Conservation (phyloP, 2,113 vertebrate genomes). For the Phoxinus phoxinus region DNA sequence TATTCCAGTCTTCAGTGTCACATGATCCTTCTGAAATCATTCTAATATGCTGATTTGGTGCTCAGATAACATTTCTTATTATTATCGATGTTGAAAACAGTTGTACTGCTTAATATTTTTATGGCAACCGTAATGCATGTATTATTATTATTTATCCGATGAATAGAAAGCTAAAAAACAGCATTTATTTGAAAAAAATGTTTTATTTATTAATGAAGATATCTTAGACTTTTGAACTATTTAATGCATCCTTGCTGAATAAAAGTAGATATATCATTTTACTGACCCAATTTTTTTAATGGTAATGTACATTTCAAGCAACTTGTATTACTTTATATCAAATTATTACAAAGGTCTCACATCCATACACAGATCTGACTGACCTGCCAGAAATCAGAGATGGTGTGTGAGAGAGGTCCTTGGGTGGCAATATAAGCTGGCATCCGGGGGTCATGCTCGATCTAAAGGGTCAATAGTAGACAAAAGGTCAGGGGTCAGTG, state of each 20-base stretch:
- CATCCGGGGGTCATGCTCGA: conserved; percentile 97
- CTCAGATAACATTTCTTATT: not conserved
- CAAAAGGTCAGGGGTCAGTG: conserved; percentile 38
- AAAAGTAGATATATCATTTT: not conserved
- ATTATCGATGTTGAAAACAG: not conserved
- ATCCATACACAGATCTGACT: conserved; percentile 40
- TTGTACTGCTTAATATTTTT: not conserved
- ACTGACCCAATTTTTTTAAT: not conserved
- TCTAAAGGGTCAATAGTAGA: conserved; percentile 72
- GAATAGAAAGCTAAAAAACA: too few species aligned
- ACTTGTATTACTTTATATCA: not conserved
- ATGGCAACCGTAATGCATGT: not conserved
- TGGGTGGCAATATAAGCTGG: conserved; percentile 97
- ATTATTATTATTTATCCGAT: too few species aligned
- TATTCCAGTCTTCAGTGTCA: not conserved
- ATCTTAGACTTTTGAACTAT: too few species aligned
- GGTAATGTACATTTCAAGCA: not conserved
- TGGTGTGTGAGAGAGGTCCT: conserved; percentile 94
- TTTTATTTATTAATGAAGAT: too few species aligned
- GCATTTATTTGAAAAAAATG: too few species aligned
- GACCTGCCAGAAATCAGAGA: conserved; percentile 99
- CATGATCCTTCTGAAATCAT: not conserved
- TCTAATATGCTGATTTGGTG: too few species aligned
- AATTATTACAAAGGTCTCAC: not conserved
- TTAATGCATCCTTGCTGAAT: not conserved